These are phyloP conservation scores for Phrynocephalus versicolor DNA, from an alignment of 2,113 vertebrate species.

Conservation along the genomic window DNA sequence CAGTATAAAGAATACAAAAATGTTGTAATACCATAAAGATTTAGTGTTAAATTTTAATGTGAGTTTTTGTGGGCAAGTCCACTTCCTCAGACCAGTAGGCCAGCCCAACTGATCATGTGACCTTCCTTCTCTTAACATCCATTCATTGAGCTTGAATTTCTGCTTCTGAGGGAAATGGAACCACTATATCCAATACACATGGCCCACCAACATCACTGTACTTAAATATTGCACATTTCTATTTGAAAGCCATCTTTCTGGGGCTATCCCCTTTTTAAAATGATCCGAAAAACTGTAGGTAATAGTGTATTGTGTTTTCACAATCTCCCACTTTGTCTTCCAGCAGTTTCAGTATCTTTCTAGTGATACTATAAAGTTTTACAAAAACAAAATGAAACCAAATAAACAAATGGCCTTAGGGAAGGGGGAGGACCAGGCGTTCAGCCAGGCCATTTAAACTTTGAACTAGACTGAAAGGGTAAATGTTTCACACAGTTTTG, in stretches of 20 bases:
- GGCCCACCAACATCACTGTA: no score
- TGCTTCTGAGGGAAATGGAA: background rate
- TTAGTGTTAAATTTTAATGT: no score
- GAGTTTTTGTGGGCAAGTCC: no score
- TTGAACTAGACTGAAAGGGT: constrained; percentile 77
- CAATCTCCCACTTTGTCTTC: constrained; percentile 40
- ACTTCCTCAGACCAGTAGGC: no score
- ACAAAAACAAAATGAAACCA: constrained; percentile 37
- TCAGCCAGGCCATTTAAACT: constrained; percentile 69
- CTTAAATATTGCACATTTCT: background rate
- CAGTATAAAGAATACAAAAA: no score
- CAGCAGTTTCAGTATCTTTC: constrained; percentile 44
- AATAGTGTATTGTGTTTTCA: constrained; percentile 17
- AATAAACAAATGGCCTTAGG: constrained; percentile 45
- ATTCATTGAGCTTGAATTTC: background rate
- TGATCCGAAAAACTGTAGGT: constrained; percentile 22
- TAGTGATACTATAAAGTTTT: constrained; percentile 55
- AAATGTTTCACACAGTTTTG: constrained; percentile 78
- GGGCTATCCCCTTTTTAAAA: constrained; percentile 18
- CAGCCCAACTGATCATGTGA: background rate
- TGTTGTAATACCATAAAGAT: no score
- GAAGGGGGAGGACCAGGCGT: constrained; percentile 62
- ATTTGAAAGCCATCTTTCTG: background rate
- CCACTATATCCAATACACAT: no score
- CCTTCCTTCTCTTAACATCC: background rate